phyloP scores from a whole-genome alignment of 30 jellyfish, hydroid and myxozoan genomes.

The Pelagia noctiluca region DNA sequence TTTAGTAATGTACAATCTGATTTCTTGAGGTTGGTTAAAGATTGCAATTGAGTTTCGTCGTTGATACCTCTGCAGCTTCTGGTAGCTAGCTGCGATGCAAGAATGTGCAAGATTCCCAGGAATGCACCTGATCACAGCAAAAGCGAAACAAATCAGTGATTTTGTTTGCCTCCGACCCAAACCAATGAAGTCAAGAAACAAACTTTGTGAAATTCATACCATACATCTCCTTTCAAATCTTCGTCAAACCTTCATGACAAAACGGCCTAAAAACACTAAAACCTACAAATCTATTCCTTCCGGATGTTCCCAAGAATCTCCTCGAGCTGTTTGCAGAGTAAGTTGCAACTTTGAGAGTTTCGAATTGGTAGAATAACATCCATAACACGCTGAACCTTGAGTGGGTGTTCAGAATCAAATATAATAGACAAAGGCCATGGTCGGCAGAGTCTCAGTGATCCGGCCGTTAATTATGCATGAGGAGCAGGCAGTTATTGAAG shows the following conservation, averaged over 20 bases:
- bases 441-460: conserved; percentile 71
- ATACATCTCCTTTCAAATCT: conserved; percentile 45
- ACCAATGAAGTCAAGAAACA: background rate
- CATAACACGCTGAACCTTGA: conserved; percentile 24
- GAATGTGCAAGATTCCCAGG: background rate
- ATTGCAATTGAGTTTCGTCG: no score
- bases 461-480: conserved; percentile 69
- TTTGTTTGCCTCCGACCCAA: background rate
- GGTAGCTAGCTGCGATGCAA: no score
- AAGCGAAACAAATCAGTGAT: conserved; percentile 3
- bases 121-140: background rate
- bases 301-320: no score
- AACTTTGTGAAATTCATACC: background rate
- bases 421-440: conserved; percentile 75
- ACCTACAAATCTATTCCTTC: no score
- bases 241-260: background rate
- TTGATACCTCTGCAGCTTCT: no score
- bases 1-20: no score
- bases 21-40: no score
- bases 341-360: no score
- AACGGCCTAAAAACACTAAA: no score
- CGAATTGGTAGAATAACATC: background rate
- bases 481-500: conserved; percentile 79
- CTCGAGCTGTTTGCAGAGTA: no score
- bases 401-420: conserved; percentile 69